Conservation (phyloP, 2,888 invertebrate species). For the Glyphotaelius pellucidus region DNA sequence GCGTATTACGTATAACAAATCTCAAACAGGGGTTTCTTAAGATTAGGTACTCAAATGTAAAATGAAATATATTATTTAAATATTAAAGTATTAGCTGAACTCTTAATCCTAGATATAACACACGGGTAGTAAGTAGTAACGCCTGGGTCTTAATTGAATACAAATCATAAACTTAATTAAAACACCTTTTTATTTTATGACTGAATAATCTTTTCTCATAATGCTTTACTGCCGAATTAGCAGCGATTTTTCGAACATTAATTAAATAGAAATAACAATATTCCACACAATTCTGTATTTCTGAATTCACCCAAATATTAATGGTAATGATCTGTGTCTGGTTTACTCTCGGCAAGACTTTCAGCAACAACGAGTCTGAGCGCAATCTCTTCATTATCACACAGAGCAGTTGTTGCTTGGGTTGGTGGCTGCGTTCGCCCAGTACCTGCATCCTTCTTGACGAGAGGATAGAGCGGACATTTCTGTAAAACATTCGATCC, state of each 20-base stretch:
- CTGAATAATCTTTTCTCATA: conserved; percentile 10
- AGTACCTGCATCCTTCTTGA: neutral
- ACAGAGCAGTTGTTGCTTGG: neutral
- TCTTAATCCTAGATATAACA: conserved; percentile 49
- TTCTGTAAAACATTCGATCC: neutral
- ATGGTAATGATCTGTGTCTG: neutral
- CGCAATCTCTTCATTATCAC: too few relatives aligned
- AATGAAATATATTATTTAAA: conserved; percentile 30
- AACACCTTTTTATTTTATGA: conserved; percentile 9
- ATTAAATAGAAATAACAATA: conserved; percentile 3
- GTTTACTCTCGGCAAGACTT: neutral
- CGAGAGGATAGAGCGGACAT: neutral
- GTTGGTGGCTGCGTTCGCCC: neutral
- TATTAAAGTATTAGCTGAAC: conserved; percentile 36
- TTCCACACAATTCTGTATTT: conserved; percentile 9
- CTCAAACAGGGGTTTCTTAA: conserved; percentile 37
- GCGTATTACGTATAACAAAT: conserved; percentile 19
- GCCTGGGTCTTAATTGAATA: conserved; percentile 39
- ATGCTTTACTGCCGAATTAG: conserved; percentile 21
- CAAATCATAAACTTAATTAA: conserved; percentile 19
- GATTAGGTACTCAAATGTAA: conserved; percentile 31
- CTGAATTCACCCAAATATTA: neutral
- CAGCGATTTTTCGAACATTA: conserved; percentile 28
- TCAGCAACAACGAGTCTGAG: too few relatives aligned
- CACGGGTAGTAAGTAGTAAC: conserved; percentile 22